A percentile compares a stretch with the other conserved stretches of the same genome.
Evolutionary conservation across 2,888 invertebrate species (phyloP).

Genomic region (Laspeyria flexula): DNA sequence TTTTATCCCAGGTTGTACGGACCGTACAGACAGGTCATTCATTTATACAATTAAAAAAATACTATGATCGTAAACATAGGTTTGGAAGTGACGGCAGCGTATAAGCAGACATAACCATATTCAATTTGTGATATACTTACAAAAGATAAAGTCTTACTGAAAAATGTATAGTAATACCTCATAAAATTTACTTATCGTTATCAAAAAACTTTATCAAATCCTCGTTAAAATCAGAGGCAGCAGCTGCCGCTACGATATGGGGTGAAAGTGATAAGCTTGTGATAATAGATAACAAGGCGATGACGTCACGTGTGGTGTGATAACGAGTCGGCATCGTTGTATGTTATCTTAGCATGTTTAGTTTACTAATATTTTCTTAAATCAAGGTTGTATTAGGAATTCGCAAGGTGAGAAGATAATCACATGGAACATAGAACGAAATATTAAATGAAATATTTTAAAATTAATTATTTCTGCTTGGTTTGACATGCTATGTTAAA

Average conservation of each 20-base stretch:
- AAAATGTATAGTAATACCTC: neutral
- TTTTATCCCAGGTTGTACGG: too few species aligned
- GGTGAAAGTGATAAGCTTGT: constrained; percentile 58
- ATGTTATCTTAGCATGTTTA: constrained; percentile 23
- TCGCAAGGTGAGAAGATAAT: constrained; percentile 20
- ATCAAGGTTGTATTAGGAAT: constrained; percentile 39
- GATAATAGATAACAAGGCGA: constrained; percentile 27
- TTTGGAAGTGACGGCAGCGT: too few species aligned
- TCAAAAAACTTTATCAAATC: constrained; percentile 16
- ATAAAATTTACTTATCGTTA: neutral
- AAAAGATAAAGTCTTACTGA: too few species aligned
- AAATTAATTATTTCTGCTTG: too few species aligned
- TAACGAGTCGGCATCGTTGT: neutral
- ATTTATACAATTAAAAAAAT: too few species aligned
- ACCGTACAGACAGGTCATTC: too few species aligned
- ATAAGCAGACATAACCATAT: too few species aligned
- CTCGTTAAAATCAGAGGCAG: constrained; percentile 22
- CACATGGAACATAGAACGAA: neutral
- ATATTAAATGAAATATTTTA: too few species aligned
- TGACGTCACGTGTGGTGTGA: constrained; percentile 26
- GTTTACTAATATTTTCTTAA: constrained; percentile 45
- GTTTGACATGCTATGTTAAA: too few species aligned
- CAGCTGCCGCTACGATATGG: neutral
- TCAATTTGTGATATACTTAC: too few species aligned
- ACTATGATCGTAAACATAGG: too few species aligned